Base-by-base conservation (phyloP, 2,797 vertebrate species). In the Tokudaia tokunoshimensis region DNA sequence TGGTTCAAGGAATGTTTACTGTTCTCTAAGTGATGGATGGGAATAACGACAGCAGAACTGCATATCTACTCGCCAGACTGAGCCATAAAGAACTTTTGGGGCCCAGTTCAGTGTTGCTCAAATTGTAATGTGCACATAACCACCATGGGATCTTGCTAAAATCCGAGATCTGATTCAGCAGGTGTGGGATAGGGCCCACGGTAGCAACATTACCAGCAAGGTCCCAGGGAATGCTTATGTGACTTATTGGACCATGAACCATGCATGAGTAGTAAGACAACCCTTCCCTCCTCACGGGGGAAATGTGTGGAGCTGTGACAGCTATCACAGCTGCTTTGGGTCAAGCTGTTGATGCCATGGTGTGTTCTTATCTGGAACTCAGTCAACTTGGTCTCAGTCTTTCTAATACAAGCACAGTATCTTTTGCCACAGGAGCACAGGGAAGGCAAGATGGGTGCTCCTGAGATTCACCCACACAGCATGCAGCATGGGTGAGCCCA, bases 391-490 rank as follows among this genome's bases (percentile, higher is more conserved):
- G 9, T 34, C 26, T 79, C 22, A 1, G 37, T 20, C 65, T 86
- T 63, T 44, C 59, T 59, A 59, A 59, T 20, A 22, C 6, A 41
- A 96, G 93, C 75, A 52, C 41, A 17, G 76, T 92, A 89, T 92
- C 75, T 31, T 79, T 37, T 84, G 59, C 80, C 65, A 37, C 83
- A 44, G 37, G 6, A 1, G 84, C 70, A 59, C 41, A 59, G 80
- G 84, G 79, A 89, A 97, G 91, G 80, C 50, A 94, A 44, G 41
- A 37, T 31, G 11, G 31, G 70, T 63, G 75, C 92, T 96, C 57
- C 1, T 87, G 83, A 90, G 95, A 94, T 55, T 92, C 59, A 81
- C n/a, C 47, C 91, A 81, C 24, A 41, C 50, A 94, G 75, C 41
- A 84, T 75, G 67, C 37, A 57, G 83, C 92, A 37, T 34, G 50